Evolutionary conservation across 2,113 vertebrate species (phyloP).

Genomic region (Ovis canadensis): DNA sequence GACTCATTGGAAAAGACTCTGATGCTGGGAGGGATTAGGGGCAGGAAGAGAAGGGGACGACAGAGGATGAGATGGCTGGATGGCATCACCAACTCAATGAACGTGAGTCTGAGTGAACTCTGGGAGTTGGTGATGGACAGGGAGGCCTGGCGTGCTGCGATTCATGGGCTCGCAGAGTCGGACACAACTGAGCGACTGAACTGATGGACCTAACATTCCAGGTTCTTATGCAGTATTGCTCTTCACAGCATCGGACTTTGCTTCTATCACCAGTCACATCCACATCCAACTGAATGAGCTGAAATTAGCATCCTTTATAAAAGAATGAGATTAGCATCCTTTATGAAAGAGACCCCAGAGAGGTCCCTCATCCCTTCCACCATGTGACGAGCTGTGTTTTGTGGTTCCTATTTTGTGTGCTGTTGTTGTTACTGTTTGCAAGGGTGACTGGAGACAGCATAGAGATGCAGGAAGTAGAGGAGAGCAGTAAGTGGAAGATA

Average conservation of each 20-base stretch:
- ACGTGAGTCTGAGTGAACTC: no score
- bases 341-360: background rate
- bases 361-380: background rate
- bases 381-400: background rate
- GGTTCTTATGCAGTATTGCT: background rate
- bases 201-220: background rate
- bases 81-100: no score
- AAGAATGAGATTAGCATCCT: background rate
- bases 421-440: background rate
- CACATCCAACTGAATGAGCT: background rate
- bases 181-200: rapidly evolving
- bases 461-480: background rate
- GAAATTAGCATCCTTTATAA: background rate
- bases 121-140: no score
- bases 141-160: no score
- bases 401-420: background rate
- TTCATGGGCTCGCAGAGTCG: no score
- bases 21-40: no score
- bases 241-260: background rate
- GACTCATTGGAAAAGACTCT: no score
- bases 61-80: no score
- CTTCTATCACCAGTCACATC: background rate
- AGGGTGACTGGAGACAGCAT: background rate
- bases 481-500: background rate
- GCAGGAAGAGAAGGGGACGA: no score